These are phyloP conservation scores for Cantharis lateralis DNA, from an alignment of 2,888 invertebrate genomes.

Conservation along the genomic window DNA sequence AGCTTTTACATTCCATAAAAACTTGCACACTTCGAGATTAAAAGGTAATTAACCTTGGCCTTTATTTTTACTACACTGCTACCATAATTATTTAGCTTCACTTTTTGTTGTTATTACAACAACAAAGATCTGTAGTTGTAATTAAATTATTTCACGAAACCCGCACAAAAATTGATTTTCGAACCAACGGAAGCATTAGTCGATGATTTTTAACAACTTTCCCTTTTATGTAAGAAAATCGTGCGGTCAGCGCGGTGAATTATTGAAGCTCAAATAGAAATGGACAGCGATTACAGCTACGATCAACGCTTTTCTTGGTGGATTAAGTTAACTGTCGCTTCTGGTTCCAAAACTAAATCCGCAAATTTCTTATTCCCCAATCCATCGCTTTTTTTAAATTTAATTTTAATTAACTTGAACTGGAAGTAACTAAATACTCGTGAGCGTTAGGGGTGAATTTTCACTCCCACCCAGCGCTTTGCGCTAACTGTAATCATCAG, in stretches of 20 bases:
- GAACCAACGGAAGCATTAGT: not conserved
- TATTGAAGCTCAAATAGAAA: conserved; percentile 51
- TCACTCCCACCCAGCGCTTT: conserved; percentile 45
- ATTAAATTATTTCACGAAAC: not conserved
- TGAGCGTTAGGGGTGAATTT: conserved; percentile 42
- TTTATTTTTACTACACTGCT: not conserved
- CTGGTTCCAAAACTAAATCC: conserved; percentile 35
- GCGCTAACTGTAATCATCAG: conserved; percentile 52
- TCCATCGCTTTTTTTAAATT: not conserved
- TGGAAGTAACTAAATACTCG: conserved; percentile 50
- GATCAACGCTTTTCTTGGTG: conserved; percentile 50
- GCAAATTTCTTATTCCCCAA: not conserved
- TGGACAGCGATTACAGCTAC: conserved; percentile 54
- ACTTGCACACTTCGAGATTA: not conserved
- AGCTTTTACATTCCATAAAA: not conserved
- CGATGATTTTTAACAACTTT: conserved; percentile 4
- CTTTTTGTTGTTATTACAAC: not conserved
- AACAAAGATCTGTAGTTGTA: not conserved
- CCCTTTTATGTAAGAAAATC: conserved; percentile 6
- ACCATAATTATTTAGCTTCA: not conserved
- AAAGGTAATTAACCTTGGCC: conserved; percentile 2
- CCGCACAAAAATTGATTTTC: not conserved
- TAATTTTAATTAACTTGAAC: not conserved
- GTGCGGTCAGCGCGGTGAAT: conserved; percentile 44
- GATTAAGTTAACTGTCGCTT: conserved; percentile 49